Percentiles rank a stretch among this genome's conserved stretches.
phyloP scores from a whole-genome alignment of 2,113 vertebrate species.

The Erythrocercus mccallii region DNA sequence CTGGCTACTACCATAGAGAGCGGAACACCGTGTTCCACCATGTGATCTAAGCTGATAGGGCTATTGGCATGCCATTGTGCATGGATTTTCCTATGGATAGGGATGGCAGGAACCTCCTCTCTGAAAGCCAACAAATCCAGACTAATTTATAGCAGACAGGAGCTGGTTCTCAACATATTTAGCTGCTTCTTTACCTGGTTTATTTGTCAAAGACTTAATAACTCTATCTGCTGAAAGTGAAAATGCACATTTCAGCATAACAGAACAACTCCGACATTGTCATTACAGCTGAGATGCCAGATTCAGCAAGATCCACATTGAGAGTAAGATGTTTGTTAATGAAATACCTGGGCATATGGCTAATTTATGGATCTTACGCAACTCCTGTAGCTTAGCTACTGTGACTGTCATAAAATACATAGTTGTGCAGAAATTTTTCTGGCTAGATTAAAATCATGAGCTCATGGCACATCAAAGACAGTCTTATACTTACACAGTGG shows the following conservation, averaged over 20 bases:
- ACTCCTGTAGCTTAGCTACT: neutral
- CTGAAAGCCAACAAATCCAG: neutral
- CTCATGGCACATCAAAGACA: slow-evolving; percentile 20
- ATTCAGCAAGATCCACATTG: slow-evolving; percentile 27
- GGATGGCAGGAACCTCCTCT: neutral
- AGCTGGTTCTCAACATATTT: neutral
- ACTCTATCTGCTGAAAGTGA: neutral
- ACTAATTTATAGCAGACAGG: neutral
- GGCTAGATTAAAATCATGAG: slow-evolving; percentile 31
- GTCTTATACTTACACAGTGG: neutral
- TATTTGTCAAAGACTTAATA: neutral
- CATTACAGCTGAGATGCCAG: neutral
- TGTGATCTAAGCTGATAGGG: neutral
- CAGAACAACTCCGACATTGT: neutral
- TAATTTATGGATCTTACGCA: slow-evolving; percentile 9
- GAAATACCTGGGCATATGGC: slow-evolving; percentile 9
- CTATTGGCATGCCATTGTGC: neutral
- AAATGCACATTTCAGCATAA: neutral
- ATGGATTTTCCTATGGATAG: neutral
- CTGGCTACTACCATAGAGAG: neutral
- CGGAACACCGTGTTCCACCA: neutral
- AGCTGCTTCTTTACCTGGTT: neutral
- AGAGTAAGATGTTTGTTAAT: slow-evolving; percentile 13
- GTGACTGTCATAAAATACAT: slow-evolving; percentile 28
- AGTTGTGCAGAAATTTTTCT: slow-evolving; percentile 25